Conservation (phyloP, 2,797 vertebrate species). For the Onychomys arenicola region DNA sequence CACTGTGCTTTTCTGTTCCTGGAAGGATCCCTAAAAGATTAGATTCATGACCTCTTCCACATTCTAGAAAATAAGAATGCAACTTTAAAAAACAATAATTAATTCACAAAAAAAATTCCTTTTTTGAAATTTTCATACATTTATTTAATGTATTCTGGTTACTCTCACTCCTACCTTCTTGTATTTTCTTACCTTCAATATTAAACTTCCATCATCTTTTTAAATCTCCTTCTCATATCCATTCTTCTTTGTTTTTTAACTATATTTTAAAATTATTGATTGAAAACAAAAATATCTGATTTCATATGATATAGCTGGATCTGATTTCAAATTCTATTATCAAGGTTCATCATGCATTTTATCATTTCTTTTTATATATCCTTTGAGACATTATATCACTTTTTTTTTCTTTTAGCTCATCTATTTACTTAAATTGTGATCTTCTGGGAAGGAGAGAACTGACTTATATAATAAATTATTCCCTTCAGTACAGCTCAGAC, state of each 20-base stretch:
- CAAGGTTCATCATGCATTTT: not conserved
- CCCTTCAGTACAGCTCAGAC: not conserved
- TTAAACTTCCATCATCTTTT: not conserved
- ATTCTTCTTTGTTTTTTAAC: not conserved
- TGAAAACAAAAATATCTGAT: not conserved
- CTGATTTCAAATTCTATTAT: not conserved
- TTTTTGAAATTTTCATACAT: not conserved
- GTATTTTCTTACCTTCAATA: not conserved
- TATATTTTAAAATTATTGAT: conserved; percentile 2
- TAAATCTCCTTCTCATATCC: not conserved
- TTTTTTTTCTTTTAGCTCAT: not conserved
- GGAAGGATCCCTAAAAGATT: not conserved
- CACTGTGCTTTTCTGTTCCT: not conserved
- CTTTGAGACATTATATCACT: not conserved
- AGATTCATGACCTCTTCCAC: not conserved
- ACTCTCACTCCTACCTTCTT: rapidly evolving
- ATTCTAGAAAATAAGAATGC: not conserved
- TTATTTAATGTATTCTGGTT: not conserved
- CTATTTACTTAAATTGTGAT: not conserved
- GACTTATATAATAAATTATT: not conserved
- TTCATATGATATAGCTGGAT: not conserved
- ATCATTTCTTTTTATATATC: not conserved
- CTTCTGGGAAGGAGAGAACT: not conserved
- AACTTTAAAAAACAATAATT: not conserved
- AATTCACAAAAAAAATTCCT: too few species aligned